A percentile compares a stretch with the other conserved stretches of the same genome.
phyloP scores from a whole-genome alignment of 2,797 vertebrate genomes.

The Sphaeramia orbicularis region DNA sequence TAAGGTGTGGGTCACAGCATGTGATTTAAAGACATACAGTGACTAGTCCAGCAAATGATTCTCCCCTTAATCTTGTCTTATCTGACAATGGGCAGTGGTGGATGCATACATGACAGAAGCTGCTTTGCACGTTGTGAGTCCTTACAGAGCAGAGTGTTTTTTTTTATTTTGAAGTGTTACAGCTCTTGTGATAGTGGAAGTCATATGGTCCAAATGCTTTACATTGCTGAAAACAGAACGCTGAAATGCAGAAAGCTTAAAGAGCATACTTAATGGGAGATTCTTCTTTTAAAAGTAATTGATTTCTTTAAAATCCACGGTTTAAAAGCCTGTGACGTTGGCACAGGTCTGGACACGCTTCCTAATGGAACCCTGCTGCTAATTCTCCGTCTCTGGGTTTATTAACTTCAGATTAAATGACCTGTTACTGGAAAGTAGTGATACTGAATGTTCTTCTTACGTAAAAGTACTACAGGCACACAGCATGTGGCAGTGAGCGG shows the following conservation, averaged over 20 bases:
- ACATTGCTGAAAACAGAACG: neutral
- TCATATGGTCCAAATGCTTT: neutral
- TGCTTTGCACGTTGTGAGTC: neutral
- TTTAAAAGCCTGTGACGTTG: slow-evolving; percentile 15
- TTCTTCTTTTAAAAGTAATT: neutral
- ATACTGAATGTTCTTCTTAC: slow-evolving; percentile 42
- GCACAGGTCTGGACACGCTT: slow-evolving; percentile 36
- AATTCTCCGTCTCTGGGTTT: slow-evolving; percentile 36
- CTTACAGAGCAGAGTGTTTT: too few species aligned
- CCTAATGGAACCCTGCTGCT: slow-evolving; percentile 20
- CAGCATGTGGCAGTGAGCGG: slow-evolving; percentile 24
- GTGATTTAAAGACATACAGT: too few species aligned
- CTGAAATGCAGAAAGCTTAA: neutral
- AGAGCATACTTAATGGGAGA: neutral
- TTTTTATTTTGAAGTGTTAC: too few species aligned
- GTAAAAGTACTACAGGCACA: slow-evolving; percentile 29
- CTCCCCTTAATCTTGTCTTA: too few species aligned
- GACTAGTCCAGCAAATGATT: too few species aligned
- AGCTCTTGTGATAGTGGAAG: neutral
- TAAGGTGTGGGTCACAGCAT: too few species aligned
- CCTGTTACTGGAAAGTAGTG: slow-evolving; percentile 36
- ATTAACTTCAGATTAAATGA: slow-evolving; percentile 70
- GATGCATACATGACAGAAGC: neutral
- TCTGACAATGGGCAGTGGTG: neutral
- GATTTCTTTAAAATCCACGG: neutral